Base-by-base conservation (phyloP, 2,113 vertebrate species). In the Cryptomyrus ogoouensis region DNA sequence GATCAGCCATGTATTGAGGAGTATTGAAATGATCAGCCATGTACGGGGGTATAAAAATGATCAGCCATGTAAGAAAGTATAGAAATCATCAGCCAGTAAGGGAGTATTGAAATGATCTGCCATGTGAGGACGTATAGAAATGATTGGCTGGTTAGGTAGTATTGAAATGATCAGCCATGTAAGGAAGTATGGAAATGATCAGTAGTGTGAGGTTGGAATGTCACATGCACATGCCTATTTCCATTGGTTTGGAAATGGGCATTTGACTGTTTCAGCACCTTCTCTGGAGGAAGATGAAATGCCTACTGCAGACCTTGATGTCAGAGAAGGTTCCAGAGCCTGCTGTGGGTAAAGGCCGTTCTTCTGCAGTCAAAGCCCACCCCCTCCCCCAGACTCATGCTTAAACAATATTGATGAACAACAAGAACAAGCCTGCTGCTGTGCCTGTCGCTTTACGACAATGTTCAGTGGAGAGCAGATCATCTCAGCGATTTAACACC, bases 401-500 rank as follows among this genome's bases (percentile, higher is more conserved):
- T 46, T 83, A 83, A 47, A 83, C 39, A 83, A 24, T 47, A 83
- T 77, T 77, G 70, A 77, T 77, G 21, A 77, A 39, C 31, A 77
- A 77, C 83, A 47, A 13, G 13, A 42, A 39, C 17, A 46, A 44
- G 27, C 35, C 86, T 44, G 50, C 17, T 24, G 49, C 35, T 58
- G 52, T 35, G 35, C 17, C 35, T 62, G 53, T n/a, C 35, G 10
- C 35, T 62, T 58, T 87, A 46, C 47, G 39, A 46, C 2, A 9
- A n/a, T 17, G 13, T 88, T 88, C 8, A 91, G 83, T 35, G 85
- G 47, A 86, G 80, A 91, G 89, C 89, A 35, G 86, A 90, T 74
- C 27, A 88, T 13, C n/a, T 91, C 91, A 88, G 86, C 92, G 91
- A 91, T 94, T 89, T 90, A 90, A 80, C 53, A 66, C 88, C 87